Percentiles rank a stretch among this genome's conserved stretches.
phyloP scores from a whole-genome alignment of 2,113 vertebrate genomes.

The Tangachromis dhanisi region DNA sequence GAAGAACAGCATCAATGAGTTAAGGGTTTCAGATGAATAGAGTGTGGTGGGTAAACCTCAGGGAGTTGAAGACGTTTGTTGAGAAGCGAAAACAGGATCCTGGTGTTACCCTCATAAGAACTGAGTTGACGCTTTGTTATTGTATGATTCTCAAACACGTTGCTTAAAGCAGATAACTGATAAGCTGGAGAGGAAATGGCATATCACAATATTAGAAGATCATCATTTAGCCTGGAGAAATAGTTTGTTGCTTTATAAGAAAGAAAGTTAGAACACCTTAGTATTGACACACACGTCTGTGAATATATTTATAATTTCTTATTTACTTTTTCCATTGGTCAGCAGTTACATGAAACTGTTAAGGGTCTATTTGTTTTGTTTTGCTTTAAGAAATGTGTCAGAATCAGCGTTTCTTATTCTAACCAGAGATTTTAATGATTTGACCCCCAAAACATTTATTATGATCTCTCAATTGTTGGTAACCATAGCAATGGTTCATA shows the following conservation, averaged over 20 bases:
- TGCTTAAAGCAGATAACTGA: background rate
- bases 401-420: background rate
- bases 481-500: background rate
- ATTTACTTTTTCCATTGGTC: background rate
- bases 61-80: rapidly evolving
- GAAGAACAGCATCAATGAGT: background rate
- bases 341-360: background rate
- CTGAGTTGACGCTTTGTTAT: background rate
- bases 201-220: background rate
- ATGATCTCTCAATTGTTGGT: background rate
- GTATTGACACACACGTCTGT: background rate
- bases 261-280: background rate
- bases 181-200: background rate
- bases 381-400: background rate
- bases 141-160: background rate
- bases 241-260: background rate
- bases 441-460: background rate
- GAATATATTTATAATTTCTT: background rate
- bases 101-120: background rate
- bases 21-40: background rate
- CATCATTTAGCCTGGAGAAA: background rate
- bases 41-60: background rate
- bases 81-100: background rate
- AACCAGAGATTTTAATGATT: background rate
- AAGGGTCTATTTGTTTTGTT: background rate